Base-by-base conservation (phyloP, 92 coral and sea anemone genomes). In the Palythoa grandis region DNA sequence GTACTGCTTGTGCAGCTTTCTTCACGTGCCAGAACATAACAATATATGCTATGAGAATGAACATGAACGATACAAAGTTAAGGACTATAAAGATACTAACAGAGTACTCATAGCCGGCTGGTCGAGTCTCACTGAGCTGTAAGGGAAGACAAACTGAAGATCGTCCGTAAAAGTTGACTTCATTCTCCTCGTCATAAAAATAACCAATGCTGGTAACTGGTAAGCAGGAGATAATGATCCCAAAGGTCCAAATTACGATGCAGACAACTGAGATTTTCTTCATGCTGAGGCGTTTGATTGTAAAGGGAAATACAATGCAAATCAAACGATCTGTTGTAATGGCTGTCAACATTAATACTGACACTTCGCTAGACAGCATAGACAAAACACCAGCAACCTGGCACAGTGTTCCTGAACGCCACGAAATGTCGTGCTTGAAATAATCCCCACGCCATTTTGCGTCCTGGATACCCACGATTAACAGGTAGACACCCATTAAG, bases 81-180 rank as follows among this genome's bases (percentile, higher is more conserved):
- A 93, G 35, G 0, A 70, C 87, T 4, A 93, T 90, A 86, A 91
- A 93, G 72, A 93, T 86, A 29, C 83, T 72, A 16, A 86, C 91
- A 0, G 96, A 82, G 13, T 63, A 74, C 73, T 90, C 92, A 83
- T 89, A 88, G 6, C 94, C 94, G 13, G 94, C 85, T 3, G 87
- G 89, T 15, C 89, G 58, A 3, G 78, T 83, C 19, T 65, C 52
- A 19, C 88, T 76, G 0, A 91, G 89, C 50, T 91, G 93, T 24
- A 91, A 72, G 1, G 93, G 89, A 17, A 91, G 87, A 63, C 93
- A 91, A 16, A 91, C 93, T 1, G 93, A 84, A n/a, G 93, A 91
- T 9, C 88, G 82, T 11, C 93, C 91, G 8, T 70, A 91, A 47
- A 88, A 91, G 25, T 79, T 85, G 15, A 79, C 77, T 5, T 77